Conservation (phyloP, 2,797 vertebrate genomes). For the Rallus crepitans region DNA sequence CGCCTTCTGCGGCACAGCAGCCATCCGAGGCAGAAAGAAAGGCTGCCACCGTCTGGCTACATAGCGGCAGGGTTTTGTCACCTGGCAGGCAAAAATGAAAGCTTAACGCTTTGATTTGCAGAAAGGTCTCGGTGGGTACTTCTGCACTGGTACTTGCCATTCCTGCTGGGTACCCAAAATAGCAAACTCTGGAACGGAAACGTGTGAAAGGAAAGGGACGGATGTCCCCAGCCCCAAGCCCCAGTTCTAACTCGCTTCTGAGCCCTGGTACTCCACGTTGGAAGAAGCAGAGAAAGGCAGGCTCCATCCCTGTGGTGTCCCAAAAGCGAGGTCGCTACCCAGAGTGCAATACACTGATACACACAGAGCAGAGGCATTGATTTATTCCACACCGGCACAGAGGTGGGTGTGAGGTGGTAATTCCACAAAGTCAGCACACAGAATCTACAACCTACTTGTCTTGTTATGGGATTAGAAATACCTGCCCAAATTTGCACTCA, state of each 20-base stretch:
- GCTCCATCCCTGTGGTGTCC: background rate
- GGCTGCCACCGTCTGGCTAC: slow-evolving; percentile 14
- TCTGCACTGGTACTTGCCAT: background rate
- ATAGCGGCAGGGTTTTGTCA: background rate
- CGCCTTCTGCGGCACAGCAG: background rate
- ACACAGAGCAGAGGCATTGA: no score
- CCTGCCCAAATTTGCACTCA: no score
- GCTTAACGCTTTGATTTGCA: background rate
- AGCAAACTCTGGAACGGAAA: background rate
- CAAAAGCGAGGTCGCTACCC: no score
- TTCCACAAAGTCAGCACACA: no score
- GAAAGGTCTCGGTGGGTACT: background rate
- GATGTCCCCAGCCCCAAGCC: background rate
- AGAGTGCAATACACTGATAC: no score
- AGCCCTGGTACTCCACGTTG: background rate
- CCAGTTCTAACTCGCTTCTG: background rate
- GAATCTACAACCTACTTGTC: no score
- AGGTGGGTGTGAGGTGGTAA: no score
- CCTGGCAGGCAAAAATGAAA: background rate
- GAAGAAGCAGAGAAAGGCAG: background rate
- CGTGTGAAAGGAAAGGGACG: background rate
- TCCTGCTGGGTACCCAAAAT: background rate
- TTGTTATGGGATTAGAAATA: no score
- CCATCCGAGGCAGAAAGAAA: background rate
- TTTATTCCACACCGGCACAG: no score